Evolutionary conservation across 2,888 invertebrate genomes (phyloP), one percentile per base, ranked within the genome.

Genomic region (Campaea margaritaria): DNA sequence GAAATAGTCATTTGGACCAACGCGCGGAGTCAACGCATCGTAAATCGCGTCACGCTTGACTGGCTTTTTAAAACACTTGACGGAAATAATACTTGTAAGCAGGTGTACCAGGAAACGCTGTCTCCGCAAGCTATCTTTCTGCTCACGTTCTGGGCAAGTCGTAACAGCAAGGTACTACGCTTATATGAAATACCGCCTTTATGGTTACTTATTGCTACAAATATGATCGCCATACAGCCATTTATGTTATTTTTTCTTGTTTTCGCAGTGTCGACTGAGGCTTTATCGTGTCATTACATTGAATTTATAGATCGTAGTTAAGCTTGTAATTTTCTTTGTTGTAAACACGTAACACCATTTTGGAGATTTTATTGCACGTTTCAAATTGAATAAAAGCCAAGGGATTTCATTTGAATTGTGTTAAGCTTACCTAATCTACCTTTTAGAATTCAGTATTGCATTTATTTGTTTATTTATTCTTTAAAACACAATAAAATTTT

Each of bases 161-260:
- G 81, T 86, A 85, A 87, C 83, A 81, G 73, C 78, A 76, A 82
- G 80, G 79, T 80, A 82, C 82, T 86, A 82, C 77, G 81, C 81
- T 81, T 84, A 81, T 85, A 83, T 83, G 84, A 87, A 88, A 87
- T 84, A 85, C 83, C 78, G 74, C 73, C 78, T 85, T 88, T 87
- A 86, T 86, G 82, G 82, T 86, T 85, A 86, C 85, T 86, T 87
- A 88, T 86, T 86, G 82, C 80, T 69, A 70, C 72, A 78, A 78
- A 83, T 86, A 83, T 81, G 81, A 76, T 79, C 73, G 76, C 74
- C 76, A 73, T 79, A 76, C 75, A 71, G 73, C 74, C 79, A 75
- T 82, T 80, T 82, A 81, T 76, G 78, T 72, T 62, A 77, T 79
- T 72, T 78, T 82, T 77, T 76, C 69, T 69, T 77, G 73, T 79